Evolutionary conservation across 2,113 vertebrate genomes (phyloP), one percentile per base, ranked within the genome.

Genomic region (Pangasianodon hypophthalmus): DNA sequence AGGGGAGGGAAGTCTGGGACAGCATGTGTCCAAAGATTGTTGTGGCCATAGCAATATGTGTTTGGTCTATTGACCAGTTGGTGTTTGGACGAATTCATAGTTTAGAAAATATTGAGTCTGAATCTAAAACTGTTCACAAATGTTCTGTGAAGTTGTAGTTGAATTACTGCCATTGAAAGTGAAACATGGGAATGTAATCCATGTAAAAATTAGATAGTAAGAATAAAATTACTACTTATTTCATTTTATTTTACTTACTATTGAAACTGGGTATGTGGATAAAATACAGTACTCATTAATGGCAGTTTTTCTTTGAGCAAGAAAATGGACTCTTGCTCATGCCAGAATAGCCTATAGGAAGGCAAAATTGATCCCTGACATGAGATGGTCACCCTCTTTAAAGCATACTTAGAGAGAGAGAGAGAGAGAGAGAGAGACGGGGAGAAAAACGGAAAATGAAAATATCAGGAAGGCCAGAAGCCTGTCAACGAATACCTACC

Each of bases 51-150:
- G 86, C 86, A 79, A 86, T 62, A 82, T 83, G 82, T 93, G 94
- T 95, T 95, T 95, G 91, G 92, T 94, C 93, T 93, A 91, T 79
- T 87, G 86, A 90, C 48, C 88, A 90, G 94, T 93, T 87, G 91
- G 94, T 93, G 94, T 88, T 85, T 75, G n/a, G 58, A n/a, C 2
- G 50, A 21, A 21, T 93, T 90, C 88, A 91, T 81, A 50, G 77
- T 29, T 60, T 84, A 92, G 92, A 92, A 94, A 93, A 93, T 92
- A 18, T 79, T 89, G 81, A 86, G 88, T 69, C 73, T 2, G 85
- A 92, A 91, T 69, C 71, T 90, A 88, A 85, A 93, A 87, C 79
- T 80, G 91, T 89, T 21, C 48, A 84, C 93, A 86, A 92, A 93
- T 95, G 92, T 93, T 32, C 85, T 93, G 92, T 94, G 91, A 95